phyloP scores from a whole-genome alignment of 2,888 invertebrate species.

The Aphidius colemani region DNA sequence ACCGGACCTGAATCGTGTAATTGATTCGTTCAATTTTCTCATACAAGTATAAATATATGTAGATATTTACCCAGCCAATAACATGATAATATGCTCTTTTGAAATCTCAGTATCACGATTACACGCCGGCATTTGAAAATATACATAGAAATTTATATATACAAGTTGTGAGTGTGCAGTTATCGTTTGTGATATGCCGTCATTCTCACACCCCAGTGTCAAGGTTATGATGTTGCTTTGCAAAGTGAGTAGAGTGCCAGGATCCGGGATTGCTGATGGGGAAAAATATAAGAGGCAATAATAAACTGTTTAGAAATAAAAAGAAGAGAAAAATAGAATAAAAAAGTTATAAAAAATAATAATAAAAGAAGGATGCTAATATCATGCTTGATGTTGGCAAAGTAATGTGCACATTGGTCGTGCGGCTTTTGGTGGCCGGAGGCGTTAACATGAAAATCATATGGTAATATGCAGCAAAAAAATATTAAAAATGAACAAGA shows the following conservation, averaged over 20 bases:
- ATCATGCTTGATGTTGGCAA: constrained; percentile 27
- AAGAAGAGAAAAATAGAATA: constrained; percentile 3
- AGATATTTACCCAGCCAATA: too few relatives aligned
- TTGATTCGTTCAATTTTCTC: neutral
- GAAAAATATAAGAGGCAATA: constrained; percentile 16
- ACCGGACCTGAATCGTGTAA: constrained; percentile 31
- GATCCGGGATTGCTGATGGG: constrained; percentile 21
- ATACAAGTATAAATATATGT: neutral
- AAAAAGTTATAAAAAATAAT: constrained; percentile 15
- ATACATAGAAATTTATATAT: neutral
- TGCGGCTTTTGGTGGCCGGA: constrained; percentile 52
- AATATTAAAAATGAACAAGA: too few relatives aligned
- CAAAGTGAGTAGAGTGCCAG: neutral
- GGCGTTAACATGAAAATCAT: constrained; percentile 57
- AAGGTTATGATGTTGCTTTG: constrained; percentile 1
- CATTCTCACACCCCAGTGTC: constrained; percentile 22
- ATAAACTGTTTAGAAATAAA: constrained; percentile 1
- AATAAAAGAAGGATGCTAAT: constrained; percentile 7
- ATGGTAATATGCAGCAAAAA: constrained; percentile 49
- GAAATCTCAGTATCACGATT: neutral
- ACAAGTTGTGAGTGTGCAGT: constrained; percentile 2
- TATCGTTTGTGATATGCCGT: constrained; percentile 5
- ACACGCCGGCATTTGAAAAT: neutral
- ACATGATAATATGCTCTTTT: too few relatives aligned
- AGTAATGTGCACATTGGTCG: constrained; percentile 52